Evolutionary conservation across 2,113 vertebrate species (phyloP), one percentile per base, ranked within the genome.

Genomic region (Empidonax traillii): DNA sequence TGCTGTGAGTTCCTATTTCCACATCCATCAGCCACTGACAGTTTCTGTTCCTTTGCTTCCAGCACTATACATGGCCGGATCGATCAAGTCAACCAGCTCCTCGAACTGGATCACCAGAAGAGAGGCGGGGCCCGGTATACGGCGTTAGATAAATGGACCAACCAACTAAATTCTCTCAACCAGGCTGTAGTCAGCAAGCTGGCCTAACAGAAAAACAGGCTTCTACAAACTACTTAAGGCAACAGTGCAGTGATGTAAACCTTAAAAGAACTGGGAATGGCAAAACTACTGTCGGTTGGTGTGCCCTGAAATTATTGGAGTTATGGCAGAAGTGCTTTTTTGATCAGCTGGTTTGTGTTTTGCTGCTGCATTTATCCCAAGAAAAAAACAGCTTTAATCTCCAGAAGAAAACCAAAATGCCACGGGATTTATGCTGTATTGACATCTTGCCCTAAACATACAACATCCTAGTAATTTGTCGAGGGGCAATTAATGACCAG

Each of bases 131-230:
- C 99, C 91, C 98, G 99, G 92, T 99, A 99, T 98, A 99, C 99
- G 96, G 99, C 99, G 10, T 98, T 99, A 98, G 99, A 99, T 98
- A 99, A 99, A 99, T 99, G 99, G 99, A 99, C 99, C 98, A 99
- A 99, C 98, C 99, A 99, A 97, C 99, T 99, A 97, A 99, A 99
- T 98, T 99, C 99, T 96, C 99, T 99, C 98, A 99, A 99, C 98
- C 99, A 99, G 98, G 99, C 99, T 96, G 99, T 99, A 98, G 99
- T 99, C 98, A 99, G 99, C 98, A 99, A 99, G 96, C 98, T 99
- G 98, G 99, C 99, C 98, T 99, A 98, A 98, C 87, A 87, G 94
- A 98, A 97, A 43, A 98, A 90, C 97, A 96, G 95, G 97, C 97
- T 97, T 96, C 96, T 94, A 97, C 95, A 98, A 95, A 97, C 87